phyloP scores from a whole-genome alignment of 1,140 invertebrate genomes.

The Neoseiulus cucumeris region DNA sequence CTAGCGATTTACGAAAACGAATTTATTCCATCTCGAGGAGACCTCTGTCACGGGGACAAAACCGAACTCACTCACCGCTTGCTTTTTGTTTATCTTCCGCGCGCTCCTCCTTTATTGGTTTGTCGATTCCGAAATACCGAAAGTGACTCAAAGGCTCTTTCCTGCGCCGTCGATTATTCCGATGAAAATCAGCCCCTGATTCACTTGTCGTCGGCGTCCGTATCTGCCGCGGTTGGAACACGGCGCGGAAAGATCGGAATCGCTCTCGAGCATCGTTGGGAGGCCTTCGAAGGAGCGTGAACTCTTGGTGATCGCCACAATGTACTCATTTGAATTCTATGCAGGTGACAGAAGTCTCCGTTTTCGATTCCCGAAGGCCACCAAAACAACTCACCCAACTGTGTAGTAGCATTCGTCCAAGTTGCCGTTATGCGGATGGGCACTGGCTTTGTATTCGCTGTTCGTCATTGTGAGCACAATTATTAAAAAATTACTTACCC shows the following conservation, averaged over 20 bases:
- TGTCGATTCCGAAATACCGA: background rate
- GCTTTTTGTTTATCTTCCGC: background rate
- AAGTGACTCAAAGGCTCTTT: background rate
- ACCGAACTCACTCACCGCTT: no score
- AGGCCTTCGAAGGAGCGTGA: background rate
- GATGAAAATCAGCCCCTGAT: background rate
- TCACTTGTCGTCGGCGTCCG: background rate
- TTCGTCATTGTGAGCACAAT: background rate
- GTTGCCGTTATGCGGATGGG: constrained; percentile 3
- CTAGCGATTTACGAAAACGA: no score
- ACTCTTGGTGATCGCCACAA: background rate
- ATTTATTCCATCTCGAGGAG: no score
- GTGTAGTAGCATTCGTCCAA: background rate
- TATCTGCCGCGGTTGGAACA: background rate
- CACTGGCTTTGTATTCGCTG: background rate
- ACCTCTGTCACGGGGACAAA: no score
- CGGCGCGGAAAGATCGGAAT: background rate
- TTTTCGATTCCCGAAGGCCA: background rate
- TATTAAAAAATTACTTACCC: no score
- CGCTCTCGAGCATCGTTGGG: background rate
- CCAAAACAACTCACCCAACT: background rate
- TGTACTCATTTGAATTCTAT: background rate
- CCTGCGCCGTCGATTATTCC: no score
- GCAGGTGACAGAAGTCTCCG: background rate
- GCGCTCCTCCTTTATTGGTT: background rate